Conservation (phyloP, 2,797 vertebrate species). For the Cynodonichthys magdalenae region DNA sequence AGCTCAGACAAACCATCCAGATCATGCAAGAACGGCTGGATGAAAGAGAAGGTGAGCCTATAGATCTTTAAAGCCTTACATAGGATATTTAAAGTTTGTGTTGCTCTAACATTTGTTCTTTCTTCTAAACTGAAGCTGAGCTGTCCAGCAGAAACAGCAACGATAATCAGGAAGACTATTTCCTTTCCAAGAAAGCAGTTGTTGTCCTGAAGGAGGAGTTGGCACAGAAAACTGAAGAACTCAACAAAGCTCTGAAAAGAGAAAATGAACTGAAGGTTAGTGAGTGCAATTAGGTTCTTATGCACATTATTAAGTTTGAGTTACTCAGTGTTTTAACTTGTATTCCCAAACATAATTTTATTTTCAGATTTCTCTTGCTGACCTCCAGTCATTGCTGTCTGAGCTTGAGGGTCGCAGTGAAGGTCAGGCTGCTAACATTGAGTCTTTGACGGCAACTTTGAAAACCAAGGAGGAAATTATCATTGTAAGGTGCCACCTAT, state of each 20-base stretch:
- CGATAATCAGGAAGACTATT: constrained; percentile 63
- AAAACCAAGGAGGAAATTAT: constrained; percentile 84
- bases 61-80: constrained; percentile 9
- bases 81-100: constrained; percentile 16
- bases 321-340: not conserved
- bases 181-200: constrained; percentile 64
- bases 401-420: constrained; percentile 75
- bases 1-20: constrained; percentile 82
- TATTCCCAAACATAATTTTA: not conserved
- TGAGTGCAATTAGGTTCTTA: not conserved
- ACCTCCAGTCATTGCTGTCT: constrained; percentile 71
- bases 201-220: constrained; percentile 82
- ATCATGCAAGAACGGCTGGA: constrained; percentile 81
- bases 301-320: not conserved
- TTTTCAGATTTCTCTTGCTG: constrained; percentile 76
- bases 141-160: constrained; percentile 72
- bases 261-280: constrained; percentile 83
- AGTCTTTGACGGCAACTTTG: constrained; percentile 77
- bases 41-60: constrained; percentile 75
- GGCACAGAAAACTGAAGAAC: constrained; percentile 76
- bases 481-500: constrained; percentile 57
- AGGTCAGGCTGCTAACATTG: constrained; percentile 74
- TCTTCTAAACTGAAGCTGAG: constrained; percentile 62
- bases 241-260: constrained; percentile 81
- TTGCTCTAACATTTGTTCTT: constrained; percentile 17